Evolutionary conservation across 2,113 vertebrate genomes (phyloP), one percentile per base, ranked within the genome.

Genomic region (Centropus unirufus): DNA sequence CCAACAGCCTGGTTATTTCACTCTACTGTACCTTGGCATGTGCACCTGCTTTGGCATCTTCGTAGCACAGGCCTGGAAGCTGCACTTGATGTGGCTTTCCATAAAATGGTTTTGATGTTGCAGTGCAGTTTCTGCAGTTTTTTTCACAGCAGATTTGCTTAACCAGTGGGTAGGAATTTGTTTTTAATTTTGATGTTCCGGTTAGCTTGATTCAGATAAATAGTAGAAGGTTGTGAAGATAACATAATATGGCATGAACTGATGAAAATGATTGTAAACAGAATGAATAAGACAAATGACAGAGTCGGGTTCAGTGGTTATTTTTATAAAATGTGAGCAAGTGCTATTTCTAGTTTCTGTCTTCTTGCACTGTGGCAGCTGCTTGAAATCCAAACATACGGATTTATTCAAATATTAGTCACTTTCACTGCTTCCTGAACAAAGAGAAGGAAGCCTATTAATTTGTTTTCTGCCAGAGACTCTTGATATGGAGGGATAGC

Each of bases 351-450:
- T 93, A 52, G 44, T 89, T 70, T 92, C 82, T 89, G 39, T 90
- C 40, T 30, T 68, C 49, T 61, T 90, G 40, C 9, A 17, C 47
- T 47, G 11, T 80, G 85, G 51, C 85, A 89, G 79, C 76, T 92
- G 46, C 49, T 83, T 89, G 85, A 89, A 93, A 58, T 84, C 27
- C 54, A 92, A 90, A 51, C 83, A 78, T 90, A 92, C 3, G 57
- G 68, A 87, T 93, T 96, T 94, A 92, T 86, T 95, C 72, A 95
- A 94, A 93, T 93, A 83, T 72, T 86, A 90, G 79, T 91, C 44
- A 75, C 27, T 94, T 62, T 85, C 30, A 29, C 21, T 90, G 90
- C 68, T 95, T 95, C 64, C 40, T 8, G 5, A 47, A 81, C 51
- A 86, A 83, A 89, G 29, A 83, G 17, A 77, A 74, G 20, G 51